A percentile compares a stretch with the other conserved stretches of the same genome.
Evolutionary conservation across 2,888 invertebrate genomes (phyloP).

Genomic region (Pediacus dermestoides): DNA sequence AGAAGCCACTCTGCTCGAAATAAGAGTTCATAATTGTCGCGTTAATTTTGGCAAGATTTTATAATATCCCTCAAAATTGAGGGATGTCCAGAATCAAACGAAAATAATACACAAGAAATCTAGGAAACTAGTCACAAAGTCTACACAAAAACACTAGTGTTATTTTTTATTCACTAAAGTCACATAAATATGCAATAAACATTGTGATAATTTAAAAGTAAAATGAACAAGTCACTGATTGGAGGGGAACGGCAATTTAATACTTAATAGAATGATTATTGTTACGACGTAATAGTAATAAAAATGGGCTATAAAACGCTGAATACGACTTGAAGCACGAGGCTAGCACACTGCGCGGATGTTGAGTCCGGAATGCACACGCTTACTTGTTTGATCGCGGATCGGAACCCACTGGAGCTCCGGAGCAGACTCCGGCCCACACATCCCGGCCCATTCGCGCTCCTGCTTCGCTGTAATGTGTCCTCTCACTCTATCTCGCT

Average conservation of each 20-base stretch:
- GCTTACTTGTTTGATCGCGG: constrained; percentile 62
- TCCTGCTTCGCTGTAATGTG: constrained; percentile 37
- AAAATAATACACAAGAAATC: constrained; percentile 16
- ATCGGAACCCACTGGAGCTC: constrained; percentile 55
- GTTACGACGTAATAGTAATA: constrained; percentile 46
- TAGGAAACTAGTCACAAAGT: constrained; percentile 24
- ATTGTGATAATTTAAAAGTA: constrained; percentile 21
- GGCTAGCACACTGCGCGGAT: constrained; percentile 45
- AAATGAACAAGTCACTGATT: constrained; percentile 20
- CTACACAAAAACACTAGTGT: constrained; percentile 21
- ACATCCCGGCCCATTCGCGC: constrained; percentile 51
- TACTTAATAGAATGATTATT: constrained; percentile 47
- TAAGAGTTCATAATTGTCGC: constrained; percentile 83
- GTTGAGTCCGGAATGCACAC: constrained; percentile 54
- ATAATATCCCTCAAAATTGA: constrained; percentile 35
- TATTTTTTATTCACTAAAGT: constrained; percentile 22
- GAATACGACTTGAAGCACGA: constrained; percentile 41
- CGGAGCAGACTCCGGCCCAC: constrained; percentile 60
- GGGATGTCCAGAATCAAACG: constrained; percentile 30
- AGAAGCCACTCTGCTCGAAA: constrained; percentile 94
- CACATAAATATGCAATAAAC: constrained; percentile 25
- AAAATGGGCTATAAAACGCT: constrained; percentile 43
- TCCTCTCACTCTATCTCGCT: constrained; percentile 40
- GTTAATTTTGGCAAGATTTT: constrained; percentile 39
- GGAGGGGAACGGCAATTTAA: constrained; percentile 25